Evolutionary conservation across 2,113 vertebrate species (phyloP), one percentile per base, ranked within the genome.

Genomic region (Atrichornis clamosus): DNA sequence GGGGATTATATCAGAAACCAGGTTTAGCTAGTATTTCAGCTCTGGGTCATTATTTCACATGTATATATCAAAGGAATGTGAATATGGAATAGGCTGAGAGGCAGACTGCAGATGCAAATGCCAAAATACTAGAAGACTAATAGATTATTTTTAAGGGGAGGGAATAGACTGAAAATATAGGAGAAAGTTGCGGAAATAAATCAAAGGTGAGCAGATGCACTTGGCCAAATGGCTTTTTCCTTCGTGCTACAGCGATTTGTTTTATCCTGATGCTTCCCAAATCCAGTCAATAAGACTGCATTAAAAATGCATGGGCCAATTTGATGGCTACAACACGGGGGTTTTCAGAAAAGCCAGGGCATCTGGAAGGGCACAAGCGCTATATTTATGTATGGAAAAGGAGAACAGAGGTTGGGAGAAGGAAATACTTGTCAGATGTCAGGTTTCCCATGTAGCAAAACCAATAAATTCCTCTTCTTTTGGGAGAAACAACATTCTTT

Each of bases 261-360:
- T 96, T 96, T 95, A 94, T 85, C 92, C 96, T 84, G 91, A 73
- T 86, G 88, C 72, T 91, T 95, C 95, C 77, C 0, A 1, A 90
- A 95, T 72, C 78, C 90, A 96, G 95, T 96, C 95, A 96, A 97
- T 95, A 96, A 77, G 90, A 22, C 74, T 58, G 69, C 88, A 97
- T 97, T 97, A 97, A 97, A 97, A 95, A 97, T 96, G 94, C 94
- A 96, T 82, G 88, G 89, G 50, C 85, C 88, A 89, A 95, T 92
- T 76, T 83, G 92, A 96, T 67, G 78, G 70, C 72, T 44, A 95
- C 85, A 80, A 35, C 83, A 77, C 1, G 0, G 30, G 63, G n/a
- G 8, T 80, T 50, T 80, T 86, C 67, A 91, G 84, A 64, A 58
- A 81, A 84, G 41, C 70, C 2, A 1, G 83, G 62, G 49, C 17